Conservation (phyloP, 1,140 invertebrate species). For the Globodera ellingtonae region DNA sequence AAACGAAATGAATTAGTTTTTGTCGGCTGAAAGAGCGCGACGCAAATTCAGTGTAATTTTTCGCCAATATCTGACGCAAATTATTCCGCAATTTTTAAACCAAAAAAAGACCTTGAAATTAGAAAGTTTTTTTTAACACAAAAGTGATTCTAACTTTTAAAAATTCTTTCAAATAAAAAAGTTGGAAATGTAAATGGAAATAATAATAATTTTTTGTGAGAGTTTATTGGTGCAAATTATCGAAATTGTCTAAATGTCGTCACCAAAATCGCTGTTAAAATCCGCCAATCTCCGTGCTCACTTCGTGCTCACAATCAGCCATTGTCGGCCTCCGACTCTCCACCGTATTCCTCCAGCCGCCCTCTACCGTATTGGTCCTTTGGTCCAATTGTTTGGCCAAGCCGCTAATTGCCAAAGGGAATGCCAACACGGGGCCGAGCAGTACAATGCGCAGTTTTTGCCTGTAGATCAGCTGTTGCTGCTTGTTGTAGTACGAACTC, state of each 20-base stretch:
- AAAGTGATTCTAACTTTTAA: too few species aligned
- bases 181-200: neutral
- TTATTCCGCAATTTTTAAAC: neutral
- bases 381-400: neutral
- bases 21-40: neutral
- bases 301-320: neutral
- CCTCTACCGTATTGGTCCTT: neutral
- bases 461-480: constrained; percentile 3
- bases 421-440: neutral
- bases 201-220: too few species aligned
- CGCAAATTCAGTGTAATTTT: neutral
- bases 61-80: too few species aligned
- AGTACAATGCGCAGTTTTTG: constrained; percentile 10
- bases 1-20: neutral
- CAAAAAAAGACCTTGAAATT: neutral
- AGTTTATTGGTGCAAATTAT: too few species aligned
- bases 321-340: neutral
- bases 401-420: neutral
- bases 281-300: neutral
- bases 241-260: neutral
- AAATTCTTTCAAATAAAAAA: neutral
- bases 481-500: constrained; percentile 12
- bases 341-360: neutral
- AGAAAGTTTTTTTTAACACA: neutral
- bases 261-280: neutral